Evolutionary conservation across 2,797 vertebrate species (phyloP), one percentile per base, ranked within the genome.

Genomic region (Artibeus lituratus): DNA sequence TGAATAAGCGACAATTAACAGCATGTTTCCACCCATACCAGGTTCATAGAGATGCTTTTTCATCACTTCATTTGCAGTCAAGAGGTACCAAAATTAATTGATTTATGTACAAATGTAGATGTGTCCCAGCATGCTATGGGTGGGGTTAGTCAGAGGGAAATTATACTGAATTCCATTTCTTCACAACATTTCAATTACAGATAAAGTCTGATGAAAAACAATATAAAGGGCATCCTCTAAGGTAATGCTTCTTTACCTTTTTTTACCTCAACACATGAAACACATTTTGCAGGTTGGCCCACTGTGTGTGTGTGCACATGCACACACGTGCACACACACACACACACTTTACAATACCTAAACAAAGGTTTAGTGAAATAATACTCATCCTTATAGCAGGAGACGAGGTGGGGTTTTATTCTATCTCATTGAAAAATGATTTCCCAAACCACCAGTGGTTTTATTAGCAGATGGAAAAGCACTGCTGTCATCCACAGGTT

Each of bases 1-100:
- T 62, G 0, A 35, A 81, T 86, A 97, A 96, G 94, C 96, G 97
- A 35, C 92, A 82, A 84, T 96, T 90, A 4, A 6, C 90, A 94
- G 73, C 82, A 87, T 88, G 65, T 92, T 91, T 95, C 87, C 67
- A 90, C 42, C 59, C 69, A 93, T 67, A 42, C 42, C 44, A 55
- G 51, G n/a, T 53, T 96, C 49, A 32, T n/a, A 51, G 69, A 76
- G 35, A 87, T 57, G 32, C 55, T 81, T 92, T 91, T 92, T 72
- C 69, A 81, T 82, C 51, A 74, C 55, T 92, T 87, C 65, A 69
- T 92, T 94, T 87, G 81, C 76, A 92, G n/a, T 81, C 57, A 69
- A n/a, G 80, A 96, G 83, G 83, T 94, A 9, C 78, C 80, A 65
- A 39, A 67, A 88, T 92, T 70, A 94, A 84, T 69, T 76, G 77